Base-by-base conservation (phyloP, 2,888 invertebrate species). In the Megalurothrips usitatus region DNA sequence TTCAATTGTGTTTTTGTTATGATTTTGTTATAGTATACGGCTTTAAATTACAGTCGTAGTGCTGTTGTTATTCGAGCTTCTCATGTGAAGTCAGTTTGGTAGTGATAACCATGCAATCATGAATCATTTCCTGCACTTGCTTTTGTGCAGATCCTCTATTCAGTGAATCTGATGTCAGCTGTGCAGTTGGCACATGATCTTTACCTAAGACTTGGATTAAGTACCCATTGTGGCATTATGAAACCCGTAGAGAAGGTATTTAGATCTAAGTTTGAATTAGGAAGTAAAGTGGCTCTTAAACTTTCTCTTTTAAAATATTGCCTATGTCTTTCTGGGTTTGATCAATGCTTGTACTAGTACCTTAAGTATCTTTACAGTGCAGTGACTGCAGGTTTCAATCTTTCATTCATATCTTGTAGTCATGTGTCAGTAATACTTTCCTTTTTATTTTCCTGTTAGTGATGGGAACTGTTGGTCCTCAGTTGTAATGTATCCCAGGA, bases 251-350 rank as follows among this genome's bases (percentile, higher is more conserved):
- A 75, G 68, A 68, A 68, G 68, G 68, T 75, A 26, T 75, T 26
- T 75, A 26, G 68, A 75, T 75, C 68, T 26, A 75, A 75, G 68
- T 10, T 75, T 75, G 68, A 83, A 82, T 81, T 81, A 81, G 82
- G 82, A 82, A 80, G 80, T 81, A 80, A 79, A 82, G 80, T 82
- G 82, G 81, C 81, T 81, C 82, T 81, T 26, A 75, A 75, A 75
- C 68, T 75, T 75, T 80, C 79, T 80, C 80, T 83, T 82, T 43
- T 80, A 81, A 82, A 81, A 82, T 82, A 83, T 83, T 82, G 82
- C 83, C 82, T 82, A 82, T 82, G 82, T 82, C 82, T 81, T 82
- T 82, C 82, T 83, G 82, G 82, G 82, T 82, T 83, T 83, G 83
- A 82, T 82, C 82, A 82, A 81, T 82, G 82, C 83, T 83, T 82